These are phyloP conservation scores for Pseudochirops cupreus DNA, from an alignment of 2,797 vertebrate genomes.

Conservation along the genomic window DNA sequence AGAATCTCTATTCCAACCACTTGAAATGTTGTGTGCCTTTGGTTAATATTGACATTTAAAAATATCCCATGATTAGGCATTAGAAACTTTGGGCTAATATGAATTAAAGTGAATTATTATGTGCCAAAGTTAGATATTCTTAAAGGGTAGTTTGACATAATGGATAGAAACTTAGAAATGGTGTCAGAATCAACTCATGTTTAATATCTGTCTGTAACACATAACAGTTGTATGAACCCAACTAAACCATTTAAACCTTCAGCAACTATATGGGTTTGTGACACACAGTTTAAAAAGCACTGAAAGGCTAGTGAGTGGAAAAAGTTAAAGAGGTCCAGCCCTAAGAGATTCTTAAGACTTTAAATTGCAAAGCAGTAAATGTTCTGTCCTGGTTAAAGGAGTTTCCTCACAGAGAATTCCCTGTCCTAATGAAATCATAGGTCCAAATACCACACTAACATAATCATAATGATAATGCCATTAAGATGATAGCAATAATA, in stretches of 20 bases:
- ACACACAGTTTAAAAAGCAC: too few species aligned
- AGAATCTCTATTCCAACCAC: background rate
- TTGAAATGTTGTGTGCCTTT: background rate
- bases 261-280: background rate
- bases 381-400: background rate
- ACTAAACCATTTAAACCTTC: background rate
- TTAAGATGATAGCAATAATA: background rate
- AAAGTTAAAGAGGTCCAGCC: too few species aligned
- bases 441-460: background rate
- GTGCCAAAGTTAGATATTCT: background rate
- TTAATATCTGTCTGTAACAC: background rate
- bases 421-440: background rate
- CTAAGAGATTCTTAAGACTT: background rate
- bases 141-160: background rate
- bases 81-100: background rate
- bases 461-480: background rate
- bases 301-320: too few species aligned
- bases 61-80: background rate
- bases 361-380: background rate
- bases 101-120: background rate
- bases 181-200: background rate
- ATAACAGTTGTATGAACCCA: background rate
- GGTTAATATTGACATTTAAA: background rate
- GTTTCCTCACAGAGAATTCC: background rate
- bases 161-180: background rate